These are phyloP conservation scores for Leiothrix lutea DNA, from an alignment of 2,113 vertebrate species.

Conservation along the genomic window DNA sequence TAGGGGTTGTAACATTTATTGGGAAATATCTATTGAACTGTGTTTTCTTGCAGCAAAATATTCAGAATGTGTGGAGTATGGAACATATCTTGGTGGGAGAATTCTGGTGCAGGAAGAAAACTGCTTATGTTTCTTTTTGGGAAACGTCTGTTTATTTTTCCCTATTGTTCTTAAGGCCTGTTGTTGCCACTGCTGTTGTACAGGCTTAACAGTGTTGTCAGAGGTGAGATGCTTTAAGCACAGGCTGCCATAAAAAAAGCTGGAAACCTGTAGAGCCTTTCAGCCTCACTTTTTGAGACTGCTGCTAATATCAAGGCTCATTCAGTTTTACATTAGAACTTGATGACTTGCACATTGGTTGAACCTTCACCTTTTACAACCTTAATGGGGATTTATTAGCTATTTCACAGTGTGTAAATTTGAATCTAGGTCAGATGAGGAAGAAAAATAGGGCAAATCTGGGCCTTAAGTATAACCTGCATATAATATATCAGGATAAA, in stretches of 20 bases:
- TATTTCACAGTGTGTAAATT: conserved; percentile 83
- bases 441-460: conserved; percentile 74
- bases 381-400: conserved; percentile 83
- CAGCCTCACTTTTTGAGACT: conserved; percentile 56
- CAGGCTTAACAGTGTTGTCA: neutral
- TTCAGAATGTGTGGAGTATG: neutral
- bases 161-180: neutral
- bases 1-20: neutral
- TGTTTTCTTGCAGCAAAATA: neutral
- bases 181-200: conserved; percentile 9
- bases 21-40: neutral
- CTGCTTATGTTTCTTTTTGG: neutral
- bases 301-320: conserved; percentile 77
- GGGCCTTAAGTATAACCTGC: conserved; percentile 68
- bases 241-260: conserved; percentile 50
- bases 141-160: neutral
- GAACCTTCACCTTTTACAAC: conserved; percentile 81
- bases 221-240: conserved; percentile 20
- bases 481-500: conserved; percentile 67
- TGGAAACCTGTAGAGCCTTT: conserved; percentile 50
- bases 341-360: conserved; percentile 76
- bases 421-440: conserved; percentile 78
- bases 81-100: neutral
- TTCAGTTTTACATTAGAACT: conserved; percentile 79
- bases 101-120: neutral